Evolutionary conservation across 2,797 vertebrate genomes (phyloP).

Genomic region (Hoplostethus mediterraneus): DNA sequence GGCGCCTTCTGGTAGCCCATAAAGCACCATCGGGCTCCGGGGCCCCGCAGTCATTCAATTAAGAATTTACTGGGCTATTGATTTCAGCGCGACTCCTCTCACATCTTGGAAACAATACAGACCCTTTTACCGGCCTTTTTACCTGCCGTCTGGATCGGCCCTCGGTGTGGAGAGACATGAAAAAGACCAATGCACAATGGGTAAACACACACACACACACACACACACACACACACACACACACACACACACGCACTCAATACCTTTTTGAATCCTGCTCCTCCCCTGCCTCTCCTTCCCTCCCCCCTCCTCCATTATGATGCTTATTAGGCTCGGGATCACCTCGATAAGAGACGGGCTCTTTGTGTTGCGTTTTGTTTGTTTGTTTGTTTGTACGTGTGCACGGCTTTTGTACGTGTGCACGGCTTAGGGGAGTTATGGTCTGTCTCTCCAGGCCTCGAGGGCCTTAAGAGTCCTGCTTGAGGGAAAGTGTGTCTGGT

Average conservation of each 20-base stretch:
- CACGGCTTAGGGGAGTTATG: too few species aligned
- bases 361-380: too few species aligned
- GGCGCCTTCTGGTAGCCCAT: slow-evolving; percentile 65
- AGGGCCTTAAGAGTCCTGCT: too few species aligned
- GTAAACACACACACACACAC: background rate
- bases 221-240: background rate
- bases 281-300: too few species aligned
- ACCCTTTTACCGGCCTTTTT: slow-evolving; percentile 34
- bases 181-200: slow-evolving; percentile 13
- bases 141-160: slow-evolving; percentile 47
- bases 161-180: slow-evolving; percentile 29
- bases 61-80: slow-evolving; percentile 79
- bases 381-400: too few species aligned
- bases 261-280: background rate
- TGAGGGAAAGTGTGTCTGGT: too few species aligned
- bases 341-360: too few species aligned
- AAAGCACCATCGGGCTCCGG: slow-evolving; percentile 65
- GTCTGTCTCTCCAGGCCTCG: too few species aligned
- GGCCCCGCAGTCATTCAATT: slow-evolving; percentile 77
- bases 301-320: too few species aligned
- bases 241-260: background rate
- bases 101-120: slow-evolving; percentile 67
- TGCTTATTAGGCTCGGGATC: too few species aligned
- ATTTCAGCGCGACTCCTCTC: slow-evolving; percentile 69
- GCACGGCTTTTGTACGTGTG: too few species aligned